Conservation (phyloP, 1,140 invertebrate species). For the Piezodorus guildinii region DNA sequence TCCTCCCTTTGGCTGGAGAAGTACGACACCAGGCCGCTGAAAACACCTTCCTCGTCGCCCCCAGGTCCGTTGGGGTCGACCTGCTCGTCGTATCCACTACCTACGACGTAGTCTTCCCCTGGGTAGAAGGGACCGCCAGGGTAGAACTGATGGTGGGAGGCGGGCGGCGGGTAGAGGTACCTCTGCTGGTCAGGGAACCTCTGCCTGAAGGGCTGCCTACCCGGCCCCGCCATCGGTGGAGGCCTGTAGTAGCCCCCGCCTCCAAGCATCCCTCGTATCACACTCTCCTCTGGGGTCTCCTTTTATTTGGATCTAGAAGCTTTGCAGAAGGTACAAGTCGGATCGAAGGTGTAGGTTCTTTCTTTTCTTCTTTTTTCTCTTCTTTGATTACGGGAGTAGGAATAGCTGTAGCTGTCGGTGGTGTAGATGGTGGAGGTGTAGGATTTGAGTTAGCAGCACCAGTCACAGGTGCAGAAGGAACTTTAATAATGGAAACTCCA, state of each 20-base stretch:
- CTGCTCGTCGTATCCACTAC: not conserved
- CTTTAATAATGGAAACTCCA: not conserved
- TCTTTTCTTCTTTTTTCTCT: constrained; percentile 1
- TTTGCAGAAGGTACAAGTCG: not conserved
- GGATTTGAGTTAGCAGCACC: not conserved
- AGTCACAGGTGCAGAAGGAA: not conserved
- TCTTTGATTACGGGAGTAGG: not conserved
- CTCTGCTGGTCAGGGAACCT: not conserved
- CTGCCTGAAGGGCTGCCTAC: constrained; percentile 21
- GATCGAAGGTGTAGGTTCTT: not conserved
- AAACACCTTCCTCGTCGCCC: constrained; percentile 42
- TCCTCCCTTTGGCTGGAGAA: constrained; percentile 74
- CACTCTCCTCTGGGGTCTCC: constrained; percentile 15
- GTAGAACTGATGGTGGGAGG: not conserved
- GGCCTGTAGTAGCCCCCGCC: constrained; percentile 25
- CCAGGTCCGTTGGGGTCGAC: not conserved
- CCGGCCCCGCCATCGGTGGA: constrained; percentile 28
- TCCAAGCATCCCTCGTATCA: constrained; percentile 33
- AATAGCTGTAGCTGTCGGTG: not conserved
- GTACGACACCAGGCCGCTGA: constrained; percentile 75
- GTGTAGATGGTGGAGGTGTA: not conserved
- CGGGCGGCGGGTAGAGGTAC: not conserved
- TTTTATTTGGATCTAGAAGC: constrained; percentile 3
- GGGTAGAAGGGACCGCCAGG: not conserved
- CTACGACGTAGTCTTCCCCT: not conserved